phyloP scores from a whole-genome alignment of 2,888 invertebrate genomes.

The Scelioninae gen. 1 region DNA sequence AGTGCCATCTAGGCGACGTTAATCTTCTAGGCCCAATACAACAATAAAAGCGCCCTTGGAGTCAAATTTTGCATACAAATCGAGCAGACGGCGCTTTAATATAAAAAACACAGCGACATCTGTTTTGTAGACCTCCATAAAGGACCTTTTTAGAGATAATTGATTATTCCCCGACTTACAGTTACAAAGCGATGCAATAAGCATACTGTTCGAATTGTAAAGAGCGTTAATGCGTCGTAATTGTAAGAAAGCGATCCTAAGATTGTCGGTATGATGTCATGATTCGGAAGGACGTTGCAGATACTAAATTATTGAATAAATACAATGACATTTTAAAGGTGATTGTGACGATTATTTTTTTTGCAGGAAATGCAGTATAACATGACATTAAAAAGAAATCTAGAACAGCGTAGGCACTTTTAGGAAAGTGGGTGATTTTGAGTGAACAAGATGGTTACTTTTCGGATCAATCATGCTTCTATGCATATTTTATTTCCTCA shows the following conservation, averaged over 20 bases:
- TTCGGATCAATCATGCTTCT: too few species aligned
- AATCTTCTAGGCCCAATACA: too few species aligned
- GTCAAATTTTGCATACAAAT: too few species aligned
- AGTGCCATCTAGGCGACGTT: too few species aligned
- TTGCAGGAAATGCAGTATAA: slow-evolving; percentile 71
- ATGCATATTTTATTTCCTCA: too few species aligned
- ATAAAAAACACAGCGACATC: too few species aligned
- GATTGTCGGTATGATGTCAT: slow-evolving; percentile 32
- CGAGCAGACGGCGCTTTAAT: too few species aligned
- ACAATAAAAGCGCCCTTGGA: too few species aligned
- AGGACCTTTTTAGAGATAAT: too few species aligned
- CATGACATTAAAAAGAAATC: slow-evolving; percentile 72
- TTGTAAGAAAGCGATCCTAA: not conserved
- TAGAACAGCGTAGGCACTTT: slow-evolving; percentile 83
- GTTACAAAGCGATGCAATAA: too few species aligned
- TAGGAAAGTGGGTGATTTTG: slow-evolving; percentile 76
- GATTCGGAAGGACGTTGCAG: slow-evolving; percentile 48
- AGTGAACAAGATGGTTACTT: slow-evolving; percentile 42
- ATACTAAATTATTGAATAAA: slow-evolving; percentile 15
- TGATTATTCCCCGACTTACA: too few species aligned
- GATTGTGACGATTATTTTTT: slow-evolving; percentile 49
- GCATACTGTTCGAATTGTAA: not conserved
- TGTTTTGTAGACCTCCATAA: too few species aligned
- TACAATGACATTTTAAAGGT: slow-evolving; percentile 22
- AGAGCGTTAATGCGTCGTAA: not conserved